Base-by-base conservation (phyloP, 1,140 invertebrate genomes). In the Drosophila micromelanica region DNA sequence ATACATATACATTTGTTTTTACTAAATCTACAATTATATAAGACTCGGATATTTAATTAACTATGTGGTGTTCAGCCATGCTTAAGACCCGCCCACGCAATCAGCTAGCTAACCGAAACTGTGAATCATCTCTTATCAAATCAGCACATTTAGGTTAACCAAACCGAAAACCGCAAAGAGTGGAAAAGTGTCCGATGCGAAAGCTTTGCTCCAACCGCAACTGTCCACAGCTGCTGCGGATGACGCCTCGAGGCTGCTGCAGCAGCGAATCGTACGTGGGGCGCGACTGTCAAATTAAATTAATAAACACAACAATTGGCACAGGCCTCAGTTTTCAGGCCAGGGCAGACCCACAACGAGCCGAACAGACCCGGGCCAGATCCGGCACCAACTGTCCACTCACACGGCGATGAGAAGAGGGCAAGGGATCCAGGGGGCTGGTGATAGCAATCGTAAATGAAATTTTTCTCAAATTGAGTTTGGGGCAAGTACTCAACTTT, bases 231-330 rank as follows among this genome's bases (percentile, higher is more conserved):
- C 78, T 82, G 76, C 55, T 81, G 45, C 49, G 64, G 54, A 51
- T 69, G 57, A 57, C 70, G 77, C 77, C 74, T 74, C 52, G 60
- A 62, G 78, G 82, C 78, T 35, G 70, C 32, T 37, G 9, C 6
- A 8, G 32, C 43, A 15, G 27, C 43, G 55, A 43, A 40, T 68
- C 63, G 73, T 63, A 64, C 80, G 80, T 81, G 77, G 62, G 37
- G 46, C 62, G 84, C 84, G 84, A 89, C 79, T 84, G 73, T 80
- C 84, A 89, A 87, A 89, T 87, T 84, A 87, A 87, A 87, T 87
- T 87, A 87, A 87, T 87, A 87, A 87, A 87, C 84, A 87, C 84
- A 87, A 87, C 84, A 87, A 87, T 87, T 80, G 82, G 61, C 79
- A 65, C 69, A 40, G 76, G 49, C 54, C 45, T 32, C 27, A 74